Base-by-base conservation (phyloP, 2,888 invertebrate species). In the Tenodera sinensis region DNA sequence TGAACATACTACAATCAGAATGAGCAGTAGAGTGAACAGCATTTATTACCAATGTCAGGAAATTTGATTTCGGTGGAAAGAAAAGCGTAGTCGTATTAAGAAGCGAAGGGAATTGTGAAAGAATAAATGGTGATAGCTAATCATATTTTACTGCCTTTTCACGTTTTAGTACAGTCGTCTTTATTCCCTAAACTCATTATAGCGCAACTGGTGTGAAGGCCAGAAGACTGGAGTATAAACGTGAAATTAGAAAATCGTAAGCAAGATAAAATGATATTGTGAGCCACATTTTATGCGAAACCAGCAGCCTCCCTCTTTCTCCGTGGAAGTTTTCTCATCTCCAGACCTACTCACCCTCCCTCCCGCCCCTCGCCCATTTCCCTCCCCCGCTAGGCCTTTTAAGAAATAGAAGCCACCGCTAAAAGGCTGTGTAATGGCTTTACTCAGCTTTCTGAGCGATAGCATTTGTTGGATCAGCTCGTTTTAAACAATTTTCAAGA, bases 381-480 rank as follows among this genome's bases (percentile, higher is more conserved):
- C 82, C 42, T 14, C 84, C 20, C 84, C 84, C 84, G 25, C 9
- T 42, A 84, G 84, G 42, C 54, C 84, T 84, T 84, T 84, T 84
- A 84, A 84, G 84, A 84, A 84, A 84, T n/a, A 42, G 84, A 84
- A 71, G 84, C 34, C 84, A 42, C 84, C 84, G 84, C 42, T 84
- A 84, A 84, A 84, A 84, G 84, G 84, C 84, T 84, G 84, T 42
- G 42, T 84, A 84, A 84, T 42, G 84, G 84, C 84, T 34, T 34
- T 84, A 34, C 84, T 84, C 84, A 84, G 42, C 34, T 84, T 84
- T n/a, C 84, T 84, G 84, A 84, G 84, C 42, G 84, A 84, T 84
- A 84, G 84, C 84, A n/a, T 25, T 84, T 42, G 84, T 34, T 25
- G 84, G 84, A 84, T 84, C 84, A 42, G 34, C 42, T 84, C 42